phyloP scores from a whole-genome alignment of 2,113 vertebrate genomes.

The Macaca mulatta region DNA sequence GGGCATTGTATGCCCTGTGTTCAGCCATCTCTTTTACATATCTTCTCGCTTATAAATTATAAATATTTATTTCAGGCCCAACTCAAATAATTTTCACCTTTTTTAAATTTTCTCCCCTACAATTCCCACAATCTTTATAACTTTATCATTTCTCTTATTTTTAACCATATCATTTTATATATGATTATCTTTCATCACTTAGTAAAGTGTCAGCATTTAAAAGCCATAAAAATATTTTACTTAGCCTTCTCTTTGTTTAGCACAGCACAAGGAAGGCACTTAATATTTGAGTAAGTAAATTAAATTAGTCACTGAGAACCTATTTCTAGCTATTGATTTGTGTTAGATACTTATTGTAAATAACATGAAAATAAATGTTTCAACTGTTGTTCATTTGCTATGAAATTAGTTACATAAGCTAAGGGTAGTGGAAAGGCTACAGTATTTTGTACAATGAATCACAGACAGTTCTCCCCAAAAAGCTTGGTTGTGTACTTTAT shows the following conservation, averaged over 20 bases:
- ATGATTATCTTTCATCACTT: neutral
- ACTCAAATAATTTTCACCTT: neutral
- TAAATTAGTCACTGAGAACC: neutral
- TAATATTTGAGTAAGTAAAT: neutral
- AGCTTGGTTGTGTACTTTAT: neutral
- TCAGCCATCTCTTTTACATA: neutral
- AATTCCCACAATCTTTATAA: neutral
- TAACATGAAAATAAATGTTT: neutral
- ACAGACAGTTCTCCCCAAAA: slow-evolving; percentile 14
- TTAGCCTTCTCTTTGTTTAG: neutral
- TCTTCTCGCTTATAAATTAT: neutral
- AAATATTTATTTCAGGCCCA: neutral
- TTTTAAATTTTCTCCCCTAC: neutral
- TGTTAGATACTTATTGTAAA: neutral
- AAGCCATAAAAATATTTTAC: neutral
- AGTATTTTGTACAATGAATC: neutral
- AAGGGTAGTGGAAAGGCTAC: neutral
- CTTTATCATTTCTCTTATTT: neutral
- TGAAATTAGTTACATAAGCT: neutral
- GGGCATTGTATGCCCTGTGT: neutral
- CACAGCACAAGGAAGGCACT: neutral
- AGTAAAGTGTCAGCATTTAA: neutral
- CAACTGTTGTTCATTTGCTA: neutral
- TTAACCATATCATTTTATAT: neutral
- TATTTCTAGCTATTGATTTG: slow-evolving; percentile 32